phyloP scores from a whole-genome alignment of 2,113 vertebrate species.

The Gambusia holbrooki region DNA sequence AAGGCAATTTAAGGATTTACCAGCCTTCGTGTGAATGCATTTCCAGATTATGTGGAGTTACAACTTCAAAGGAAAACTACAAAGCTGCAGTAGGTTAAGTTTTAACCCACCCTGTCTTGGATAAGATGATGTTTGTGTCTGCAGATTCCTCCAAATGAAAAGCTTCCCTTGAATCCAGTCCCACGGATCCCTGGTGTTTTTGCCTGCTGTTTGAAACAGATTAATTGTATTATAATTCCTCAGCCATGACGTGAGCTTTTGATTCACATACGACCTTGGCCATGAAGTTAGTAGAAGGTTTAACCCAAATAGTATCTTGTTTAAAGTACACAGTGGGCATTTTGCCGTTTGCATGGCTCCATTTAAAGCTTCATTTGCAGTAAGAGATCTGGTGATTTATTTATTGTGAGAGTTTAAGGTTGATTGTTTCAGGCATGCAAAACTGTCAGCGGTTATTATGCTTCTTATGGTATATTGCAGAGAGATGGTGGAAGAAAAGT shows the following conservation, averaged over 20 bases:
- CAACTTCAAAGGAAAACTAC: neutral
- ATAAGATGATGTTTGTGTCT: constrained; percentile 25
- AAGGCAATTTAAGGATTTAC: neutral
- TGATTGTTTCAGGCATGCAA: neutral
- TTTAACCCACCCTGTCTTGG: constrained; percentile 5
- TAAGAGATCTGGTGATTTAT: neutral
- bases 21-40: neutral
- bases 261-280: constrained; percentile 64
- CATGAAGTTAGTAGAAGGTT: constrained; percentile 35
- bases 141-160: constrained; percentile 53
- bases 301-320: constrained; percentile 53
- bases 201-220: constrained; percentile 58
- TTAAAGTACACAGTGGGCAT: constrained; percentile 13
- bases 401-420: neutral
- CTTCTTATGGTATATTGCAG: neutral
- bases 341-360: neutral
- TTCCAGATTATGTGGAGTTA: neutral
- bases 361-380: neutral
- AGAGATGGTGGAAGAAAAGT: no score
- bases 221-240: constrained; percentile 63
- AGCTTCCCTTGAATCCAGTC: constrained; percentile 55
- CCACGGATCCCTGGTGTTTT: constrained; percentile 44
- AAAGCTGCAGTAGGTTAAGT: constrained; percentile 11
- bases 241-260: constrained; percentile 48
- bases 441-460: neutral